phyloP scores from a whole-genome alignment of 2,888 invertebrate genomes.

The Amblyteles armatorius region DNA sequence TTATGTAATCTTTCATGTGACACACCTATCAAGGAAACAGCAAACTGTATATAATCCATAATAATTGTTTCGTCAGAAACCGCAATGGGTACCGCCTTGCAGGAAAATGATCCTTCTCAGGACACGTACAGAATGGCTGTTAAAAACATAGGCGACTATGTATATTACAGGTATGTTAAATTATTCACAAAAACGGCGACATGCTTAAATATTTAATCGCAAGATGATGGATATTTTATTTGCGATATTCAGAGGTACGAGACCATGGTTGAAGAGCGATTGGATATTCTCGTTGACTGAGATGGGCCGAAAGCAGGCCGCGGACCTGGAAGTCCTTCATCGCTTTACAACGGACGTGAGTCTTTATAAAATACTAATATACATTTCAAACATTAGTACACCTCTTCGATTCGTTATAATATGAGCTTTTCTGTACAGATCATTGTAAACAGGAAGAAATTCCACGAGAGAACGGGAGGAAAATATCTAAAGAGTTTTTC shows the following conservation, averaged over 20 bases:
- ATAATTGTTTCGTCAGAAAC: conserved; percentile 59
- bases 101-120: conserved; percentile 55
- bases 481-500: conserved; percentile 44
- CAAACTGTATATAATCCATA: background rate
- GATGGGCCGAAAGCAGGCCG: conserved; percentile 44
- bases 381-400: background rate
- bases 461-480: conserved; percentile 63
- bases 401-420: background rate
- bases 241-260: conserved; percentile 39
- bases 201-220: background rate
- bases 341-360: conserved; percentile 66
- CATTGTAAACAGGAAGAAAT: conserved; percentile 64
- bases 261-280: conserved; percentile 62
- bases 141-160: conserved; percentile 58
- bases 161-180: conserved; percentile 55
- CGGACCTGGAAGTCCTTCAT: conserved; percentile 59
- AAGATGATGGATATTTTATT: background rate
- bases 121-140: conserved; percentile 62
- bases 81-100: conserved; percentile 68
- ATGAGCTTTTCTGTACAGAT: conserved; percentile 44
- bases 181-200: background rate
- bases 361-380: background rate
- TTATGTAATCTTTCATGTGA: background rate
- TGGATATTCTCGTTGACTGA: conserved; percentile 60
- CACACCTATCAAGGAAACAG: background rate